Evolutionary conservation across 2,797 vertebrate species (phyloP).

Genomic region (Macrochelys suwanniensis): DNA sequence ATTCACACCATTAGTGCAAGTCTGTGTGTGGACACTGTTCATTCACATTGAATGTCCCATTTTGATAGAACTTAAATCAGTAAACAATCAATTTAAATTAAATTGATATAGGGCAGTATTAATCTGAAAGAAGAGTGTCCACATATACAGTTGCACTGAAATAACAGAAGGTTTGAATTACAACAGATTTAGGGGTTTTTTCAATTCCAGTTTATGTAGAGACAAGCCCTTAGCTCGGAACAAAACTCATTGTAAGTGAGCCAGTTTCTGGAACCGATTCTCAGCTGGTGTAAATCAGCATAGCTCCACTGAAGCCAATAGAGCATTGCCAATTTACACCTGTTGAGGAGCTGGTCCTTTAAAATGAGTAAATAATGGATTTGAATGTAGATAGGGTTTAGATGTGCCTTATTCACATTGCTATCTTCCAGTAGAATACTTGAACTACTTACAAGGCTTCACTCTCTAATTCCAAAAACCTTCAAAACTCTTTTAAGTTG

Average conservation of each 20-base stretch:
- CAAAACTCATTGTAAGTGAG: background rate
- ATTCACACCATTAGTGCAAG: background rate
- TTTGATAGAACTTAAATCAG: background rate
- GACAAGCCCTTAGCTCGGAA: background rate
- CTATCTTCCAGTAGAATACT: background rate
- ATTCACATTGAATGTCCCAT: background rate
- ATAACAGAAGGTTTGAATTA: background rate
- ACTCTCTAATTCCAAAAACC: background rate
- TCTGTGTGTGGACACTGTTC: background rate
- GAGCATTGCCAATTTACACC: background rate
- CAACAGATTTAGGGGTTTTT: background rate
- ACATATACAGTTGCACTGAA: accelerated
- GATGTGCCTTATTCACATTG: background rate
- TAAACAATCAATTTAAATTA: background rate
- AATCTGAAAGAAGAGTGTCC: background rate
- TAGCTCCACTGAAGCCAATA: background rate
- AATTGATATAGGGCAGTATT: background rate
- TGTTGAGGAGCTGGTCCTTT: background rate
- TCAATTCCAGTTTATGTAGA: background rate
- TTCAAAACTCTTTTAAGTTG: background rate
- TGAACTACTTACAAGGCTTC: background rate
- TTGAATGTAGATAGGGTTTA: background rate
- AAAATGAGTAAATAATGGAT: background rate
- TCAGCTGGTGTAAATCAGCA: background rate
- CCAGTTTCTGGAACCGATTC: background rate